Base-by-base conservation (phyloP, 1,140 invertebrate species). In the Tetragnatha versicolor region DNA sequence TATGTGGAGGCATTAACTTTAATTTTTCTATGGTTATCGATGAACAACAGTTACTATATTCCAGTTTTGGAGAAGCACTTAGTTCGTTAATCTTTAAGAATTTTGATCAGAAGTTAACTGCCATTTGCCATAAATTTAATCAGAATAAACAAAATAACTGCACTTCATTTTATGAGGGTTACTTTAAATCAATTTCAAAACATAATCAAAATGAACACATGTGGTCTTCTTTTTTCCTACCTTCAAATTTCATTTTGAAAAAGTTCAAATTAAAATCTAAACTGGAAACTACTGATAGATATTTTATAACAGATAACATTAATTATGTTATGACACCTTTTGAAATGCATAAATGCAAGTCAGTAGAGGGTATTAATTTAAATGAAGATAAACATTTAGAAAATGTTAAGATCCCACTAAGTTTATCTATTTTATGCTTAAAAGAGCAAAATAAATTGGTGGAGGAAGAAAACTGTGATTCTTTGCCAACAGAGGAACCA, bases 311-410 rank as follows among this genome's bases (percentile, higher is more conserved):
- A 2, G 68, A 70, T 70, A 17, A 55, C 39, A 14, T 25, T 25
- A 27, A 53, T 55, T 70, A 53, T 27, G 20, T 55, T 20, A 5
- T 70, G 22, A 17, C 55, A 51, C 68, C 68, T 14, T 70, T 70
- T 39, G 39, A 39, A 39, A 25, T 65, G 17, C n/a, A n/a, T n/a
- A n/a, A n/a, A n/a, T n/a, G n/a, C n/a, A 39, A 58, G 7, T 31
- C 35, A 12, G 1, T 9, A 45, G 39, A 22, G 42, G 2, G 6
- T 42, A 42, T 25, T 42, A 42, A 65, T 45, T 14, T n/a, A 45
- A 42, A 42, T 25, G 37, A 42, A 27, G 39, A 35, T 65, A 39
- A 27, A 14, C 7, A n/a, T 10, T 14, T 10, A 27, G 0, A 29
- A 6, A 65, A 27, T 39, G 35, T 20, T 42, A 9, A 65, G 39